Evolutionary conservation across 2,113 vertebrate species (phyloP).

Genomic region (Acinonyx jubatus): DNA sequence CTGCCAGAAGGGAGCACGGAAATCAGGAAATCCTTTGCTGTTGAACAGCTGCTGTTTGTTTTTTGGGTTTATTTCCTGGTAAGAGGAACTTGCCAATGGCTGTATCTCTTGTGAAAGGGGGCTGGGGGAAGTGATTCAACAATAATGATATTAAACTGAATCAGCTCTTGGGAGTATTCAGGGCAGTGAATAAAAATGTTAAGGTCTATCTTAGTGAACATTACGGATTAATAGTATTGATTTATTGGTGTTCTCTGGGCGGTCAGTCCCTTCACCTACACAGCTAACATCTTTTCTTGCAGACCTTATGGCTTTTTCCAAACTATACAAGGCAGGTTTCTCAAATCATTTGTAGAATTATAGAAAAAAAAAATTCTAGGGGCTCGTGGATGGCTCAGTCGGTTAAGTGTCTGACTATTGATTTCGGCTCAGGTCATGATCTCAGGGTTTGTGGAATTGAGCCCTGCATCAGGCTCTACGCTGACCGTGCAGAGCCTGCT

Average conservation of each 20-base stretch:
- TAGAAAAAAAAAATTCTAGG: not conserved
- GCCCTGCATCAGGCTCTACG: too few relatives aligned
- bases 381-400: too few relatives aligned
- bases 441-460: too few relatives aligned
- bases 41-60: not conserved
- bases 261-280: not conserved
- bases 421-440: too few relatives aligned
- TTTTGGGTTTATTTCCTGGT: not conserved
- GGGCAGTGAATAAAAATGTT: not conserved
- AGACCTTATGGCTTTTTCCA: not conserved
- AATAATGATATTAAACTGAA: not conserved
- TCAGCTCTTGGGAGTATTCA: conserved; percentile 32
- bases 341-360: conserved; percentile 32
- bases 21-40: not conserved
- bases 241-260: conserved; percentile 9
- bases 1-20: not conserved
- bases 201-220: not conserved
- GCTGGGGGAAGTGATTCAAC: not conserved
- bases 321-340: not conserved
- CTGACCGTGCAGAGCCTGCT: too few relatives aligned
- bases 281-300: not conserved
- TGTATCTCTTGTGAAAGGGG: not conserved
- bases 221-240: not conserved
- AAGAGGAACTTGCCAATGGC: not conserved
- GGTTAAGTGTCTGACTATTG: too few relatives aligned